phyloP scores from a whole-genome alignment of 2,797 vertebrate species.

The Euthynnus affinis region DNA sequence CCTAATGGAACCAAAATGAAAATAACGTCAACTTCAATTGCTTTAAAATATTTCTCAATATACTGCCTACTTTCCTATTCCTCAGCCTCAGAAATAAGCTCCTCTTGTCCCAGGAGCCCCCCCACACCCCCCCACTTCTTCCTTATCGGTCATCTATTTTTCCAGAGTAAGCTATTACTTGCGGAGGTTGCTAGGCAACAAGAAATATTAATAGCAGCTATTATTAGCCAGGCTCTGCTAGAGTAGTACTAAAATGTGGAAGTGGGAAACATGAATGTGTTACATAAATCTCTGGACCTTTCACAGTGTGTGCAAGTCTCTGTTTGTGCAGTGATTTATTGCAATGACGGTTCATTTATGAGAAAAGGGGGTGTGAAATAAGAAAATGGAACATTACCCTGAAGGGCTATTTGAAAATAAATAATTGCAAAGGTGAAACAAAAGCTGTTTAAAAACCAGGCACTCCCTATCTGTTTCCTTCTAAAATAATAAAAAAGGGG shows the following conservation, averaged over 20 bases:
- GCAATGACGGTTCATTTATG: conserved; percentile 99
- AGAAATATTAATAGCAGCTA: conserved; percentile 99
- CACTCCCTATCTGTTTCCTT: conserved; percentile 67
- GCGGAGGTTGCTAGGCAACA: conserved; percentile 98
- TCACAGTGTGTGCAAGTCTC: conserved; percentile 97
- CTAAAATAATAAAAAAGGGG: conserved; percentile 56
- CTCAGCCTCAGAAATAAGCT: conserved; percentile 93
- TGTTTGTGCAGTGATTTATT: conserved; percentile 99
- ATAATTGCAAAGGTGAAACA: conserved; percentile 99
- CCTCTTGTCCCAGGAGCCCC: conserved; percentile 96
- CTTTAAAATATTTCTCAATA: conserved; percentile 89
- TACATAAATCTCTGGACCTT: conserved; percentile 99
- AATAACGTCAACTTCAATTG: conserved; percentile 87
- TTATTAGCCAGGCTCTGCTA: conserved; percentile 99
- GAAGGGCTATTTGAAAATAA: conserved; percentile 99
- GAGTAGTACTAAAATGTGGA: conserved; percentile 99
- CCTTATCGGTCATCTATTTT: conserved; percentile 99
- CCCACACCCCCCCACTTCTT: conserved; percentile 82
- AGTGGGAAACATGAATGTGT: conserved; percentile 99
- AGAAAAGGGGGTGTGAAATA: conserved; percentile 99
- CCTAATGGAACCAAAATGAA: conserved; percentile 86
- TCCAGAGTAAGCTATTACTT: conserved; percentile 99
- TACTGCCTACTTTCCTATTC: conserved; percentile 95
- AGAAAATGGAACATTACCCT: conserved; percentile 99
- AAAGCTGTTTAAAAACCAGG: conserved; percentile 94